Evolutionary conservation across 2,797 vertebrate genomes (phyloP).

Genomic region (Sebastiscus albofasciatus): DNA sequence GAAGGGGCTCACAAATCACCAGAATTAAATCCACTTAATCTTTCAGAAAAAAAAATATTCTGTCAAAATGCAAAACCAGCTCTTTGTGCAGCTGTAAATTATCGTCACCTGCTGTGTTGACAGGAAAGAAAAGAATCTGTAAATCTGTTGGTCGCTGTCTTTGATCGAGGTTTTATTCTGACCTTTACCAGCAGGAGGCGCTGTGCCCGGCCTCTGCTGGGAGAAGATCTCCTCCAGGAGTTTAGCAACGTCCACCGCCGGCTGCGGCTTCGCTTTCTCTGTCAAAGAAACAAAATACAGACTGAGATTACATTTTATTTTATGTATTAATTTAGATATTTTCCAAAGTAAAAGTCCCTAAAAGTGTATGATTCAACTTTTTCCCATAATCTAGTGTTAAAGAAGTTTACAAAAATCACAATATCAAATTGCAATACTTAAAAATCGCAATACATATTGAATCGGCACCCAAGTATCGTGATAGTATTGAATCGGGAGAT

Average conservation of each 20-base stretch:
- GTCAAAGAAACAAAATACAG: not conserved
- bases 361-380: too few species aligned
- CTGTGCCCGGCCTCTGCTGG: not conserved
- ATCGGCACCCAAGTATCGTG: not conserved
- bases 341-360: too few species aligned
- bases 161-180: not conserved
- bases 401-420: too few species aligned
- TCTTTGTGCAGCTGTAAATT: not conserved
- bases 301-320: not conserved
- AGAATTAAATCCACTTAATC: not conserved
- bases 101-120: not conserved
- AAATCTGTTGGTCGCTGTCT: not conserved
- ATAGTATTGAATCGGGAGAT: not conserved
- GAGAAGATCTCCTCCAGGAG: constrained; percentile 53
- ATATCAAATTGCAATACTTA: too few species aligned
- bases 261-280: constrained; percentile 64
- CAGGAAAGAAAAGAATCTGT: not conserved
- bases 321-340: too few species aligned
- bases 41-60: not conserved
- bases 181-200: not conserved
- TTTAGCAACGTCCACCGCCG: constrained; percentile 36
- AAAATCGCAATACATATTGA: too few species aligned
- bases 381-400: too few species aligned
- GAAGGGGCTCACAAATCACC: not conserved
- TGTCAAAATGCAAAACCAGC: not conserved